Evolutionary conservation across 2,888 invertebrate species (phyloP).

Genomic region (Elmis aenea): DNA sequence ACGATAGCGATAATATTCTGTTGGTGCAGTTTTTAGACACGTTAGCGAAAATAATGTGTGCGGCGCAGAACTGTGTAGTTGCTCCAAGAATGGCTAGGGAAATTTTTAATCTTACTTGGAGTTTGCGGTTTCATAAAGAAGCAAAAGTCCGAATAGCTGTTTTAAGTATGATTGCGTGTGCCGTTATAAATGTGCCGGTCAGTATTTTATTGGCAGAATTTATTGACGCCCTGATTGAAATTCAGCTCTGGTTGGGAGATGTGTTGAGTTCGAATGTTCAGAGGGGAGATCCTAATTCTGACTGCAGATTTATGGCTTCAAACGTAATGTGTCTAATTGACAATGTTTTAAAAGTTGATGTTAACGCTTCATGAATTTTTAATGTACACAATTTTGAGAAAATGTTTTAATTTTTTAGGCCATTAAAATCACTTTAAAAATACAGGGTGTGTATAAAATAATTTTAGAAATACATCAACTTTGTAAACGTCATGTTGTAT

Average conservation of each 20-base stretch:
- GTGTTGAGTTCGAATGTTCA: slow-evolving; percentile 53
- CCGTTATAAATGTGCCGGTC: slow-evolving; percentile 58
- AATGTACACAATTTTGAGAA: too few species aligned
- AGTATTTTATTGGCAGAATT: slow-evolving; percentile 56
- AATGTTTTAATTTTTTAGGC: not conserved
- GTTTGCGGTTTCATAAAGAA: slow-evolving; percentile 62
- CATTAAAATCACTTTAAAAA: too few species aligned
- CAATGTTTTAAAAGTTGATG: slow-evolving; percentile 41
- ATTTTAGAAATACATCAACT: too few species aligned
- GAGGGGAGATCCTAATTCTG: slow-evolving; percentile 59
- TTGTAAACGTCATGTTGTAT: too few species aligned
- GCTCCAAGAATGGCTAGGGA: slow-evolving; percentile 64
- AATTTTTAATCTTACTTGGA: slow-evolving; percentile 62
- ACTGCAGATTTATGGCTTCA: slow-evolving; percentile 59
- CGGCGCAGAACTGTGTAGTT: slow-evolving; percentile 63
- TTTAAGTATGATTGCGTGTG: slow-evolving; percentile 62
- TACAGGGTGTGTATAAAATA: too few species aligned
- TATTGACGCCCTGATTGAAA: slow-evolving; percentile 57
- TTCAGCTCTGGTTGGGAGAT: slow-evolving; percentile 63
- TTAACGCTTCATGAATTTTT: too few species aligned
- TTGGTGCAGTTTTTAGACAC: slow-evolving; percentile 67
- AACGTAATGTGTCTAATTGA: slow-evolving; percentile 58
- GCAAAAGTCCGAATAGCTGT: slow-evolving; percentile 61
- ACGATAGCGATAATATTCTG: slow-evolving; percentile 62
- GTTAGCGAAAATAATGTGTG: slow-evolving; percentile 60